Evolutionary conservation across 2,113 vertebrate species (phyloP).

Genomic region (Colossoma macropomum): DNA sequence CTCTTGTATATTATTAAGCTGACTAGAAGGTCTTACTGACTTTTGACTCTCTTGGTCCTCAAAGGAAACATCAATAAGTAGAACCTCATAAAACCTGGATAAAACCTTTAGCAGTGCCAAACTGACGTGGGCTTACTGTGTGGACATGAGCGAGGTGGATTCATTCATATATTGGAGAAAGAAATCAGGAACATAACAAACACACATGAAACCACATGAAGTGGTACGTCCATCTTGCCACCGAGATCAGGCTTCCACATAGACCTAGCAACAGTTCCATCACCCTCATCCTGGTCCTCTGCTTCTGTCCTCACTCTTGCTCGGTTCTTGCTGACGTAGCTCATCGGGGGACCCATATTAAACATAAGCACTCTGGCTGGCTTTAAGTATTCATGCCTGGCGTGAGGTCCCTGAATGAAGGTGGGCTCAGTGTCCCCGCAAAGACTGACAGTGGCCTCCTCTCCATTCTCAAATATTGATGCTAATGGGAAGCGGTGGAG

Average conservation of each 20-base stretch:
- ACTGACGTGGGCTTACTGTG: no score
- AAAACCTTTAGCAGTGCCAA: no score
- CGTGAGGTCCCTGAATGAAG: conserved; percentile 40
- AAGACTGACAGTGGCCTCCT: conserved; percentile 43
- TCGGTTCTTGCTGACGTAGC: conserved; percentile 45
- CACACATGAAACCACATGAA: background rate
- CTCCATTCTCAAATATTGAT: conserved; percentile 50
- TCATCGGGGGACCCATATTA: conserved; percentile 34
- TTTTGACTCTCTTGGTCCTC: no score
- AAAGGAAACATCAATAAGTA: no score
- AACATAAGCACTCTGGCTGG: conserved; percentile 28
- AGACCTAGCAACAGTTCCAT: conserved; percentile 24
- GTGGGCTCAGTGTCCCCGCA: conserved; percentile 38
- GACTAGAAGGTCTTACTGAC: no score
- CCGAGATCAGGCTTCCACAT: background rate
- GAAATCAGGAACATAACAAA: background rate
- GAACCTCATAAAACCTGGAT: no score
- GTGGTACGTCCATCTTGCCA: background rate
- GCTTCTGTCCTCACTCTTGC: background rate
- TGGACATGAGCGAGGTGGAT: no score
- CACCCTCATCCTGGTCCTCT: background rate
- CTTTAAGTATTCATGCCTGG: conserved; percentile 49
- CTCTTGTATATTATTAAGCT: no score
- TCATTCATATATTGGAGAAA: background rate
- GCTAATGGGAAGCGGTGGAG: conserved; percentile 53